A percentile compares a stretch with the other conserved stretches of the same genome.
Evolutionary conservation across 2,797 vertebrate species (phyloP).

Genomic region (Cossypha heuglini): DNA sequence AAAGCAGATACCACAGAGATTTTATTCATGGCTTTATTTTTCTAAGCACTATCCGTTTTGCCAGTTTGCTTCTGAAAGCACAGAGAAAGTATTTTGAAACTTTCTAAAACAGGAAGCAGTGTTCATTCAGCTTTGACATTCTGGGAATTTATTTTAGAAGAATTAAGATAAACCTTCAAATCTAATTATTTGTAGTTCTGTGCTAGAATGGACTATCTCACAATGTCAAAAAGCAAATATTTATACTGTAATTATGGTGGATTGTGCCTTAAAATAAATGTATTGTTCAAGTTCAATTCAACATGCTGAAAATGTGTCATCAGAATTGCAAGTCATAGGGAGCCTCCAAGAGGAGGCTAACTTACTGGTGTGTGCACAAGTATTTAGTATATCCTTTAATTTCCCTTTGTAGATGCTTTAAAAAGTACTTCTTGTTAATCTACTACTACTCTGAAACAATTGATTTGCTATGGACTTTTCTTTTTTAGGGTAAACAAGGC

Average conservation of each 20-base stretch:
- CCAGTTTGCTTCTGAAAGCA: constrained; percentile 40
- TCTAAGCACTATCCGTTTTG: constrained; percentile 21
- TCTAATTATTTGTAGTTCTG: not conserved
- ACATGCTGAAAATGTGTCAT: not conserved
- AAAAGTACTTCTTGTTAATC: not conserved
- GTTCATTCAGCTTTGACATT: not conserved
- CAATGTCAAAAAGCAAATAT: not conserved
- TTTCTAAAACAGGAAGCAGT: constrained; percentile 28
- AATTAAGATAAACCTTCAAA: not conserved
- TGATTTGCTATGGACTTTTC: not conserved
- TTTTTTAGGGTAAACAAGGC: constrained; percentile 86
- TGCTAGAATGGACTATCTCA: not conserved
- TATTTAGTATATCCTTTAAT: not conserved
- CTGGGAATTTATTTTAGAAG: not conserved
- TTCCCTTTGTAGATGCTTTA: not conserved
- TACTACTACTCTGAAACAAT: not conserved
- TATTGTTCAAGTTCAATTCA: not conserved
- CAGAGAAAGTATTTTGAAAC: constrained; percentile 35
- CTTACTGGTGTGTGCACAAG: not conserved
- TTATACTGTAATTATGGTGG: not conserved
- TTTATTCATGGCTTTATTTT: constrained; percentile 52
- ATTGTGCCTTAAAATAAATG: not conserved
- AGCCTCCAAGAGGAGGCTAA: not conserved
- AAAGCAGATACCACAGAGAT: constrained; percentile 27
- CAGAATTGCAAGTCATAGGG: not conserved